These are phyloP conservation scores for Threskiornis aethiopicus DNA, from an alignment of 2,797 vertebrate genomes.

Conservation along the genomic window DNA sequence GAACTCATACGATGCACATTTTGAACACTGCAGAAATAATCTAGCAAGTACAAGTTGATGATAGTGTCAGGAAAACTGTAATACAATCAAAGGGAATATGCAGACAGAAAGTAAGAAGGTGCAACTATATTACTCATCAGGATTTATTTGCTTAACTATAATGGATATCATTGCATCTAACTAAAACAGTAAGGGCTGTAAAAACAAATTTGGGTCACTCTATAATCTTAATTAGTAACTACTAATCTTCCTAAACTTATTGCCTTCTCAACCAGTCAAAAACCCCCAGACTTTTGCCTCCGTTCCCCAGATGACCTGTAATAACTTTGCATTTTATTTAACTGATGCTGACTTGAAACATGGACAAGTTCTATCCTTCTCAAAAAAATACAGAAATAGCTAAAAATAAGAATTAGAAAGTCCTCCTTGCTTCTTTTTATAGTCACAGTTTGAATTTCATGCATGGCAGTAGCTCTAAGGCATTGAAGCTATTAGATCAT, in stretches of 20 bases:
- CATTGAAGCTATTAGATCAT: background rate
- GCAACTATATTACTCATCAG: background rate
- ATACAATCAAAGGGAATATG: background rate
- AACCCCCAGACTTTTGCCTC: background rate
- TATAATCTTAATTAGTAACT: background rate
- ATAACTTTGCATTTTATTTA: constrained; percentile 8
- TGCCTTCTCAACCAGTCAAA: background rate
- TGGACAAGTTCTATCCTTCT: background rate
- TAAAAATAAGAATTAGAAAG: background rate
- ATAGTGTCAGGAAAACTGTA: background rate
- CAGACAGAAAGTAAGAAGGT: background rate
- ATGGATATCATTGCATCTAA: background rate
- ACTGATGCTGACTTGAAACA: background rate
- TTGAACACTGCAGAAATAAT: background rate
- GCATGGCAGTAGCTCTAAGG: background rate
- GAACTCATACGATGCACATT: background rate
- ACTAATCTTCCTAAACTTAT: background rate
- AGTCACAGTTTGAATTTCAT: background rate
- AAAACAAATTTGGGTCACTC: background rate
- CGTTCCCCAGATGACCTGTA: background rate
- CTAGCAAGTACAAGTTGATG: background rate
- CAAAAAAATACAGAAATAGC: background rate
- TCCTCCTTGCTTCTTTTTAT: background rate
- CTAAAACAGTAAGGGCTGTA: background rate
- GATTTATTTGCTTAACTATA: background rate